These are phyloP conservation scores for Brachyhypopomus gauderio DNA, from an alignment of 2,113 vertebrate species.

Conservation along the genomic window DNA sequence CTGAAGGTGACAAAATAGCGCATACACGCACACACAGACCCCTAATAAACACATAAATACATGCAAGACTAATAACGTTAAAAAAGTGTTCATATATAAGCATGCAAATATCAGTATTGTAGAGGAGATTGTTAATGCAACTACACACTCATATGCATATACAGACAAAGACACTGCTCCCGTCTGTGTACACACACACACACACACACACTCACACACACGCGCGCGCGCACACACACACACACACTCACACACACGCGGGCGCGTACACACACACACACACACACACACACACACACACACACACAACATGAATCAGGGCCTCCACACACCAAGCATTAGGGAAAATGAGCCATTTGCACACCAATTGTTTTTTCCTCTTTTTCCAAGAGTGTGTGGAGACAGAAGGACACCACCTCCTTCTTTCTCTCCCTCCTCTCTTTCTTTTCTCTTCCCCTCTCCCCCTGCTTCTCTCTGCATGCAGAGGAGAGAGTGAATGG, in stretches of 20 bases:
- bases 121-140: too few relatives aligned
- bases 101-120: too few relatives aligned
- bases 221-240: conserved; percentile 34
- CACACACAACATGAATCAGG: conserved; percentile 36
- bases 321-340: conserved; percentile 67
- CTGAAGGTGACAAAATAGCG: conserved; percentile 22
- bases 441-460: conserved; percentile 28
- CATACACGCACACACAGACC: conserved; percentile 46
- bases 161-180: too few relatives aligned
- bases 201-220: too few relatives aligned
- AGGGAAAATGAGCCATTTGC: conserved; percentile 75
- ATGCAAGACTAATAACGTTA: too few relatives aligned
- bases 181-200: too few relatives aligned
- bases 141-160: too few relatives aligned
- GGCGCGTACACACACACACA: not conserved
- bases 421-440: conserved; percentile 47
- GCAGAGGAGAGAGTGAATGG: conserved; percentile 67
- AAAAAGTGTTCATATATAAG: too few relatives aligned
- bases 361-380: conserved; percentile 77
- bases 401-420: conserved; percentile 72
- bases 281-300: conserved; percentile 34
- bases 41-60: not conserved
- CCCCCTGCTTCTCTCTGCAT: conserved; percentile 19
- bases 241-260: not conserved
- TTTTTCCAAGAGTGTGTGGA: conserved; percentile 68